Base-by-base conservation (phyloP, 2,888 invertebrate genomes). In the Lycocerus yunnanus region DNA sequence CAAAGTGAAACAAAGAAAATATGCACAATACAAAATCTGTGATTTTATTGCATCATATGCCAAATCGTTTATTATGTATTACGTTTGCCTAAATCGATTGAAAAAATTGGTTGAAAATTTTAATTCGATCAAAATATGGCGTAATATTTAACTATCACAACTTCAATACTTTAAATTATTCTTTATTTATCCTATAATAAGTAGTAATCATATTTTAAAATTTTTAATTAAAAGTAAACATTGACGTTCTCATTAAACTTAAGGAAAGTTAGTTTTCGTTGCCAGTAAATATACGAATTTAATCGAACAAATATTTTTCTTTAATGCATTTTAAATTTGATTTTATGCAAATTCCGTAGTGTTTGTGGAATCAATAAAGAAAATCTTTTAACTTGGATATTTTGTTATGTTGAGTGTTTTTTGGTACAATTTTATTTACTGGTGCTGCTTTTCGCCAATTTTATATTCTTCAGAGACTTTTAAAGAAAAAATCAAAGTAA, bases 241-340 rank as follows among this genome's bases (percentile, higher is more conserved):
- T 43, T 43, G 43, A 43, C 43, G 1, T n/a, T 43, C n/a, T 43
- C 43, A n/a, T 43, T 43, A 43, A 43, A 43, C 1, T n/a, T n/a
- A 43, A 43, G 1, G 43, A 43, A 43, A 43, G n/a, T 43, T 43
- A 43, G 43, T 43, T 43, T 43, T 43, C 43, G n/a, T 43, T 43
- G 5, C n/a, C 43, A n/a, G 43, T 43, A 43, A 43, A n/a, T 43
- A n/a, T n/a, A 43, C 6, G 43, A 43, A 43, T 43, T 43, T 43
- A 43, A 43, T 43, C 43, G 71, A 21, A 66, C 65, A 71, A 66
- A 71, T 65, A 71, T 71, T 71, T 71, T 71, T 58, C 71, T 71
- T 71, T 66, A 58, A 65, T 65, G 66, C 71, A 71, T 66, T 71
- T 66, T 66, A 63, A 59, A 71, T 66, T 71, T 66, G 66, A 66